Conservation (phyloP, 2,888 invertebrate genomes). For the Gandaritis pyraliata region DNA sequence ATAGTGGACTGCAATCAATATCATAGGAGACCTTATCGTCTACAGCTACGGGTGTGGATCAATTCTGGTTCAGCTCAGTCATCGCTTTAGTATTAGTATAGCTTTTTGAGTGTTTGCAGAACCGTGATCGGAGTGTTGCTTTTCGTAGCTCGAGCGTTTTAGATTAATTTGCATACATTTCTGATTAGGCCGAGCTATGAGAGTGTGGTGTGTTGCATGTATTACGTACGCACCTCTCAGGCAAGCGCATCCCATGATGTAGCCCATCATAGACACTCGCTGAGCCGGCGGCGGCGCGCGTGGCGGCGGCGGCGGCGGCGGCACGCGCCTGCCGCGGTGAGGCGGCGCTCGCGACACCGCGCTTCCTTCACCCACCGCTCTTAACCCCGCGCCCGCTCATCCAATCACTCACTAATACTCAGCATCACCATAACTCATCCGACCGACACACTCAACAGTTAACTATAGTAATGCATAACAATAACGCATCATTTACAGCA, state of each 20-base stretch:
- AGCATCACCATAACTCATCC: slow-evolving; percentile 23
- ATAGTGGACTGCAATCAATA: background rate
- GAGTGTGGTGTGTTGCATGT: too few relatives aligned
- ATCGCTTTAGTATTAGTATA: too few relatives aligned
- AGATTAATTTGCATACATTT: too few relatives aligned
- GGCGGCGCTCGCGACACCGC: slow-evolving; percentile 71
- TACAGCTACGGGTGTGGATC: too few relatives aligned
- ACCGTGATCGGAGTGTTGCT: too few relatives aligned
- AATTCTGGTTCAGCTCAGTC: too few relatives aligned
- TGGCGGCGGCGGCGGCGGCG: slow-evolving; percentile 74
- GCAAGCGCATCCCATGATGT: slow-evolving; percentile 97
- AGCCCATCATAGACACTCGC: slow-evolving; percentile 92
- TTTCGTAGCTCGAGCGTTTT: too few relatives aligned
- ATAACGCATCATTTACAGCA: slow-evolving; percentile 18
- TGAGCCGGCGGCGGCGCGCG: slow-evolving; percentile 66
- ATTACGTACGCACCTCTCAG: slow-evolving; percentile 88
- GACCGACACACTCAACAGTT: slow-evolving; percentile 16
- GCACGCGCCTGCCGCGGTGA: slow-evolving; percentile 72
- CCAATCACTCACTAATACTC: slow-evolving; percentile 38
- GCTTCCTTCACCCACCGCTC: slow-evolving; percentile 64
- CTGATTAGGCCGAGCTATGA: too few relatives aligned
- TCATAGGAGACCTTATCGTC: too few relatives aligned
- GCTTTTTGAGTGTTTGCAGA: too few relatives aligned
- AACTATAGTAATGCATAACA: slow-evolving; percentile 7
- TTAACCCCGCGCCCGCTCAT: slow-evolving; percentile 61